phyloP scores from a whole-genome alignment of 2,113 vertebrate genomes.

The Aleadryas rufinucha region DNA sequence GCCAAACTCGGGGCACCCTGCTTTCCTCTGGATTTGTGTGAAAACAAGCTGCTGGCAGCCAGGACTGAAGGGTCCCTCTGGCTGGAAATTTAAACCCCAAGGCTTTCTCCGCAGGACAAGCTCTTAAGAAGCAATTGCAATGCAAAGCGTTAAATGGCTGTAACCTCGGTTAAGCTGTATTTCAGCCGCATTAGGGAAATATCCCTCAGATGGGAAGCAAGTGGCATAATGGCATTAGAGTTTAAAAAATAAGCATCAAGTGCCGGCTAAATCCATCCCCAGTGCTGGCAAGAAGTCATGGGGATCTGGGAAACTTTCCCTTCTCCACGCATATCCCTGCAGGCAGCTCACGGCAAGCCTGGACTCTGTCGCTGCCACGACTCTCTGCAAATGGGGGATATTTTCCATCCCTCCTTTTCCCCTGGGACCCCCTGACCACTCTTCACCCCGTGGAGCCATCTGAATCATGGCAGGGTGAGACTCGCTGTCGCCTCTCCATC shows the following conservation, averaged over 20 bases:
- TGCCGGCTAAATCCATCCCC: background rate
- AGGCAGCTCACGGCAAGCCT: background rate
- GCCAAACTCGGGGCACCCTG: rapidly evolving
- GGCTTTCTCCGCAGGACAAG: conserved; percentile 29
- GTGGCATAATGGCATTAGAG: conserved; percentile 55
- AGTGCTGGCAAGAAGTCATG: background rate
- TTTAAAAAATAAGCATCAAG: conserved; percentile 8
- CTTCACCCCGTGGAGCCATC: background rate
- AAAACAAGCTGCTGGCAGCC: background rate
- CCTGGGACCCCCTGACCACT: background rate
- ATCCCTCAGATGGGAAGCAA: conserved; percentile 38
- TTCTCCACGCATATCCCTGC: background rate
- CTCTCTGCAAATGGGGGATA: background rate
- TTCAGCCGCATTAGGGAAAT: conserved; percentile 57
- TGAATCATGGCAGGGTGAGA: background rate
- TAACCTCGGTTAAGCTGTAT: conserved; percentile 32
- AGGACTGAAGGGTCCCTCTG: background rate
- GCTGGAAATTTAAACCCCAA: conserved; percentile 27
- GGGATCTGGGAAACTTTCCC: background rate
- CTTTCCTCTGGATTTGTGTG: background rate
- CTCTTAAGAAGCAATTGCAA: conserved; percentile 26
- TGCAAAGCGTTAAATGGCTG: conserved; percentile 9
- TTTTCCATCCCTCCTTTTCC: background rate
- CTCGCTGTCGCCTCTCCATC: background rate
- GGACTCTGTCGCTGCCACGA: rapidly evolving